Base-by-base conservation (phyloP, 2,113 vertebrate genomes). In the Rallus limicola region DNA sequence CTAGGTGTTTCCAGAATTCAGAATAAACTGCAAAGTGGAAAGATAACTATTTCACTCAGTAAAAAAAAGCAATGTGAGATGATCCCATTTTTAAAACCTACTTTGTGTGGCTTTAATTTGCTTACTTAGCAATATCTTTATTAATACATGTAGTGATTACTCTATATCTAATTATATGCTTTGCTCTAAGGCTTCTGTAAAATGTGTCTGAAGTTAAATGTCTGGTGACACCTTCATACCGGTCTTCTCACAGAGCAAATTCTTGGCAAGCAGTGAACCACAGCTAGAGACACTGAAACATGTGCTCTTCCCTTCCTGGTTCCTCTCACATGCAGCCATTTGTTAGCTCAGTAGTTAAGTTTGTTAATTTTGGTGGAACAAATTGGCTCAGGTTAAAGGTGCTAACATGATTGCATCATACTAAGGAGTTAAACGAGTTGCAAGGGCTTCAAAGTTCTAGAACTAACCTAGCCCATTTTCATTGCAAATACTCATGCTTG, bases 1-100 rank as follows among this genome's bases (percentile, higher is more conserved):
- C 94, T 96, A 95, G 95, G 97, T 98, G 96, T 98, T 97, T 97
- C 93, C 80, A 87, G 93, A 91, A 97, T 94, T 98, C 92, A 89
- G 42, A 98, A 98, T 97, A 98, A 75, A 92, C 60, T 93, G 71
- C 79, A 97, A 98, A 97, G 74, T 82, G 31, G 96, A 97, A 93
- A 65, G 59, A 70, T 76, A 93, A 84, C 83, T 70, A 64, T 97
- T 98, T 97, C 97, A 67, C 42, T 92, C 34, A 78, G 10, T 46
- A 16, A 48, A 91, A 65, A 71, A 82, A 33, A 13, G 13, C 25
- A 44, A 48, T 3, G 6, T 0, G 0, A 53, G 4, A 55, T 40
- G 0, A 38, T 14, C 4, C 16, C 53, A 7, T 31, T 87, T 82
- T 38, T n/a, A 82, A 93, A 89, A 58, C 6, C 13, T 34, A 14